A percentile compares a stretch with the other conserved stretches of the same genome.
phyloP scores from a whole-genome alignment of 2,888 invertebrate species.

The Lycophotia porphyrea region DNA sequence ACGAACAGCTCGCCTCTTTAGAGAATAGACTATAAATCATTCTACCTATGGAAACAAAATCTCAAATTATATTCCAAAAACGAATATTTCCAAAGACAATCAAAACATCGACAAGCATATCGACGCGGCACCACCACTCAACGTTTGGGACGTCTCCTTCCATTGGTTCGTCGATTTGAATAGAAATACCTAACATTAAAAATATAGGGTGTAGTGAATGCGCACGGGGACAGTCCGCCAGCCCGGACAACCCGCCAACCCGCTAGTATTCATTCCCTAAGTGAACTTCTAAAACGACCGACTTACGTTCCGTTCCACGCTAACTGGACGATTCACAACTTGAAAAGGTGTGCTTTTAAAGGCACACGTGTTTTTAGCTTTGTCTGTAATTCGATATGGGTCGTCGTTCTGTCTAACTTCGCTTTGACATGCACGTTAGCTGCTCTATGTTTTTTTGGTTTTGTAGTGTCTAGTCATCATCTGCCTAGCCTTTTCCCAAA shows the following conservation, averaged over 20 bases:
- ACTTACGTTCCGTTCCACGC: constrained; percentile 72
- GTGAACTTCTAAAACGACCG: constrained; percentile 79
- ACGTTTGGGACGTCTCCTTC: constrained; percentile 74
- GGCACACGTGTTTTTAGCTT: constrained; percentile 71
- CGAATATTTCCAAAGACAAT: neutral
- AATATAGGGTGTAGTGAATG: constrained; percentile 84
- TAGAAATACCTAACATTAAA: constrained; percentile 86
- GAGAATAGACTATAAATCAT: neutral
- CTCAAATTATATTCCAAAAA: neutral
- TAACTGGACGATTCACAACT: constrained; percentile 78
- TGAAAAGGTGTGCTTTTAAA: constrained; percentile 77
- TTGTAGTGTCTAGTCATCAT: neutral
- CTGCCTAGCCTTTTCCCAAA: no score
- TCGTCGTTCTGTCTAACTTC: constrained; percentile 19
- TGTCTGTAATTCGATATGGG: constrained; percentile 66
- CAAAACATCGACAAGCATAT: constrained; percentile 63
- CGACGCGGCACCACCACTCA: constrained; percentile 65
- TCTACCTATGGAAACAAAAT: neutral
- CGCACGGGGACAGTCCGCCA: constrained; percentile 74
- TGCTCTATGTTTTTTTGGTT: constrained; percentile 12
- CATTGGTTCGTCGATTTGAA: constrained; percentile 78
- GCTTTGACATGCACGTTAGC: constrained; percentile 25
- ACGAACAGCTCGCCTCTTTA: neutral
- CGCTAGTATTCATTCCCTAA: constrained; percentile 84
- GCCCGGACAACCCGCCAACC: constrained; percentile 64